These are phyloP conservation scores for Drosophila chauvacae DNA, from an alignment of 1,140 invertebrate species.

Conservation along the genomic window DNA sequence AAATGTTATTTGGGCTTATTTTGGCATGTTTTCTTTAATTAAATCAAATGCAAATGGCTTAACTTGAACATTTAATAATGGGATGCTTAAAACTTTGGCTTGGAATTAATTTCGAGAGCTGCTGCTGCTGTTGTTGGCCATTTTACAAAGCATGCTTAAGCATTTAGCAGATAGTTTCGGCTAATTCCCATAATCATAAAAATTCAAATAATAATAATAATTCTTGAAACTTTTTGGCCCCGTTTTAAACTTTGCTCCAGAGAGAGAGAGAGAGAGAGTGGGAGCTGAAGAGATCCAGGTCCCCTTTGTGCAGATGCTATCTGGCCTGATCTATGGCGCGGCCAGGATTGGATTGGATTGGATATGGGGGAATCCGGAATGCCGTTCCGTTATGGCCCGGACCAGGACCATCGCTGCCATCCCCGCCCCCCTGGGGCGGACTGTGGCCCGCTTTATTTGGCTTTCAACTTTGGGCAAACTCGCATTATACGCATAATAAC, in stretches of 20 bases:
- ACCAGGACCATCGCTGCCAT: too few relatives aligned
- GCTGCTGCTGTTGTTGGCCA: background rate
- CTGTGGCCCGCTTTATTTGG: slow-evolving; percentile 31
- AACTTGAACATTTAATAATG: background rate
- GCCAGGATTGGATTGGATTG: slow-evolving; percentile 13
- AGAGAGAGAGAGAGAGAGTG: too few relatives aligned
- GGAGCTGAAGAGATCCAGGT: background rate
- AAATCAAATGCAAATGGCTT: background rate
- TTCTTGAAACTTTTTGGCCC: slow-evolving; percentile 32
- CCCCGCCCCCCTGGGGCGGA: slow-evolving; percentile 13
- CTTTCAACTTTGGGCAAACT: slow-evolving; percentile 67
- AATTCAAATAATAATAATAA: slow-evolving; percentile 43
- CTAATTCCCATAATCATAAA: slow-evolving; percentile 34
- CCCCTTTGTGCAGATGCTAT: slow-evolving; percentile 47
- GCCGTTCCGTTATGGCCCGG: background rate
- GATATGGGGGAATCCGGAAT: background rate
- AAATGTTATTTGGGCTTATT: too few relatives aligned
- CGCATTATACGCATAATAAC: slow-evolving; percentile 69
- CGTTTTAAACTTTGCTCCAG: slow-evolving; percentile 9
- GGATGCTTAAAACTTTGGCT: background rate
- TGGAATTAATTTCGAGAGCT: background rate
- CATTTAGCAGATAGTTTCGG: slow-evolving; percentile 47
- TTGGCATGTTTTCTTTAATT: background rate
- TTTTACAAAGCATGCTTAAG: slow-evolving; percentile 4
- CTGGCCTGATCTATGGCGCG: slow-evolving; percentile 53